phyloP scores from a whole-genome alignment of 2,888 invertebrate species.

The Osedax frankpressi region DNA sequence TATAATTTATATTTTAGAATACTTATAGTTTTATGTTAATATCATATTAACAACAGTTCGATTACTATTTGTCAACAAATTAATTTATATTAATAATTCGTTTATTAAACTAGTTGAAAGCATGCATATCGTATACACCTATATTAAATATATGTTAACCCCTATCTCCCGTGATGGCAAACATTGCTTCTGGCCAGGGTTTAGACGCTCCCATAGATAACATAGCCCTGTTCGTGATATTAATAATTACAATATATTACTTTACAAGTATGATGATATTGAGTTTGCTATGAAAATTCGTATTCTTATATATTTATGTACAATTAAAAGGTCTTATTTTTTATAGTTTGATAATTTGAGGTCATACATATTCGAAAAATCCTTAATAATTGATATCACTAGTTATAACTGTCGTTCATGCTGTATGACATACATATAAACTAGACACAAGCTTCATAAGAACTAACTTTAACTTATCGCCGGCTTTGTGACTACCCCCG shows the following conservation, averaged over 20 bases:
- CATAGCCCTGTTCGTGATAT: slow-evolving; percentile 29
- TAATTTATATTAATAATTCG: neutral
- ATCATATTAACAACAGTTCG: too few relatives aligned
- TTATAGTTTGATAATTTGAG: too few relatives aligned
- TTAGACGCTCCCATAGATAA: slow-evolving; percentile 47
- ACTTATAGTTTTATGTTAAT: too few relatives aligned
- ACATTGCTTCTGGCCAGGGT: slow-evolving; percentile 59
- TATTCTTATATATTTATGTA: neutral
- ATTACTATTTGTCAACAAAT: neutral
- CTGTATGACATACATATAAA: too few relatives aligned
- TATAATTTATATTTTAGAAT: too few relatives aligned
- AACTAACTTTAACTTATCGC: slow-evolving; percentile 15
- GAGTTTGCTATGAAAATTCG: neutral
- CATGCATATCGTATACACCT: neutral
- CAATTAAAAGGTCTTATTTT: too few relatives aligned
- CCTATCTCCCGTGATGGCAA: slow-evolving; percentile 59
- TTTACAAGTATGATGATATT: neutral
- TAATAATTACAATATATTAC: neutral
- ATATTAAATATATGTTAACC: neutral
- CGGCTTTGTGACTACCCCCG: slow-evolving; percentile 29
- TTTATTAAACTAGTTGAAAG: neutral
- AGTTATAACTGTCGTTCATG: too few relatives aligned
- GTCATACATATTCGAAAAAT: too few relatives aligned
- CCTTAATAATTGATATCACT: too few relatives aligned
- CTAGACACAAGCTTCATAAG: too few relatives aligned